Evolutionary conservation across 2,113 vertebrate species (phyloP), one percentile per base, ranked within the genome.

Genomic region (Raja brachyura): DNA sequence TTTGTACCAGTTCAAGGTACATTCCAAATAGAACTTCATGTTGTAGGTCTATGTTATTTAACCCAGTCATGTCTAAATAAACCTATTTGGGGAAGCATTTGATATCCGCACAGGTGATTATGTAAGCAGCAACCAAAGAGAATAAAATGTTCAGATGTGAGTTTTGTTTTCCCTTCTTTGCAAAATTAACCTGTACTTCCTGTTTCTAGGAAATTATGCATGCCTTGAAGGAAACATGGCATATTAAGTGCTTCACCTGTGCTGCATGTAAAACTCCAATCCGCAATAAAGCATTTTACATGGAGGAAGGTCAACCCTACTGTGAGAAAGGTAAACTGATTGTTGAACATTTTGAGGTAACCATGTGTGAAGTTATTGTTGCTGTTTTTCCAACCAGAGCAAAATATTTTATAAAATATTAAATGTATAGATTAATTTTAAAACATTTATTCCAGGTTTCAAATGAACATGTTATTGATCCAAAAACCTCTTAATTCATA

Each of bases 211-310:
- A 99, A 95, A 98, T 99, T 96, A 99, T 99, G 99, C 99, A 99
- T 0, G 99, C 99, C 0, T 96, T 99, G 95, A 99, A 99, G 97
- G 98, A 98, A 98, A 99, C 99, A 94, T 99, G 98, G 97, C 99
- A 99, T 0, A 98, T 99, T 79, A 96, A 98, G 90, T 99, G 99
- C 95, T 99, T 99, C 95, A 97, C 97, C 74, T 99, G 99, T 0
- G 96, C 98, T 0, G 98, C 98, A 94, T 99, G 99, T 95, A 99
- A 98, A 96, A 96, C 95, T 0, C 97, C 99, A 77, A 99, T 99
- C 94, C 97, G 99, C 94, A 99, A 99, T 96, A 96, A 98, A 88
- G 98, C 98, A 94, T 99, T 99, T 95, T 99, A 99, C 96, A 99
- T 99, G 98, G 99, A 99, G 94, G 99, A 99, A 94, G 99, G 99